Evolutionary conservation across 2,113 vertebrate genomes (phyloP), one percentile per base, ranked within the genome.

Genomic region (Pelobates fuscus): DNA sequence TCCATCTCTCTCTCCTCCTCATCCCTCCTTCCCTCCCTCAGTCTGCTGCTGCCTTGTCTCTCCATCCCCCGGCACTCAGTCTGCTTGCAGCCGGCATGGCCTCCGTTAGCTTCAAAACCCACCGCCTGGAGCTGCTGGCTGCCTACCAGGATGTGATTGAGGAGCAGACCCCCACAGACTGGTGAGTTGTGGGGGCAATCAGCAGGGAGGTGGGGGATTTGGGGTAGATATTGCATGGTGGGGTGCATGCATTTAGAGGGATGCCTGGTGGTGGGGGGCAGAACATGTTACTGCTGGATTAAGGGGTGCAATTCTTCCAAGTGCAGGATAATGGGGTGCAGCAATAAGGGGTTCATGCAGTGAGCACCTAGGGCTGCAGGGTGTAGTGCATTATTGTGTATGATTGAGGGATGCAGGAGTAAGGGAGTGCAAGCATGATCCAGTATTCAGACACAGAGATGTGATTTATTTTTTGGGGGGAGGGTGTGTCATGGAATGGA

Each of bases 41-140:
- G 8, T 49, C 60, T 46, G 0, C 24, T 44, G 0, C 24, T 44
- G 57, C 15, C 21, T 69, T 15, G 65, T 63, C 14, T 1, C 59
- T 66, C 76, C 77, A 59, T 71, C 0, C 23, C 17, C 12, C 0
- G 69, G 2, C 37, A 60, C 23, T 54, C 18, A 46, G 5, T 4
- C 25, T 37, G 71, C 55, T 58, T 0, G 0, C 64, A 67, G 77
- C 78, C 78, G 87, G 84, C 83, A 89, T 89, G 88, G 87, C 89
- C 81, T 85, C 86, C 82, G 84, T 88, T 78, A 87, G 84, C 87
- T 89, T 89, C 88, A 82, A 86, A 78, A 82, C 82, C 72, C 87
- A 90, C 82, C 88, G 88, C 83, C 84, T 88, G 87, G 88, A 88
- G 87, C 87, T 90, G 86, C 87, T 90, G 84, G 88, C 88, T 67